Base-by-base conservation (phyloP, 2,113 vertebrate species). In the Salvelinus namaycush region DNA sequence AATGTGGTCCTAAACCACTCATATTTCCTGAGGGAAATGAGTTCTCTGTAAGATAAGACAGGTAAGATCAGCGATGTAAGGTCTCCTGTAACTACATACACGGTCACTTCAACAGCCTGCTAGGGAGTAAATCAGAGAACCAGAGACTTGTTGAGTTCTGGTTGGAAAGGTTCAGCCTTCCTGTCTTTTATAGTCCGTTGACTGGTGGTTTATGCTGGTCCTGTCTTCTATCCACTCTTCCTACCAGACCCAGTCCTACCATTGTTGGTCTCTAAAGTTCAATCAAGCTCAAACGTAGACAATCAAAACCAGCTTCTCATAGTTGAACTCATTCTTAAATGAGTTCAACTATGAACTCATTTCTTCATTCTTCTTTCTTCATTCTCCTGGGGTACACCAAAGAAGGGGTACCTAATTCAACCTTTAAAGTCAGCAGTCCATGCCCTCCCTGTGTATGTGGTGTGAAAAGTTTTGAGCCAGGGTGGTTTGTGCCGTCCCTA, bases 371-470 rank as follows among this genome's bases (percentile, higher is more conserved):
- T 8, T 26, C 26, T 26, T 18, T 67, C 44, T 57, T 34, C n/a
- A 14, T 66, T n/a, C 16, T 8, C 59, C 27, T 7, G 20, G 14
- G 27, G 57, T 51, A n/a, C 48, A 64, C 44, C 18, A 69, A 67
- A 72, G 70, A 68, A 16, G 12, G 39, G 26, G 34, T 16, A 54
- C 34, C 60, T 76, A 59, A 80, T 68, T 80, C 72, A 80, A 68
- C 14, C 16, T 49, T 39, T 57, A 26, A 57, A 68, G 51, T 29
- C 22, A 62, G 68, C 12, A 51, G 66, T 51, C 68, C 49, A 29
- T 67, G 73, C 44, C 22, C 39, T 44, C 39, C 9, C 44, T 14
- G 31, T 71, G 54, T 77, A 66, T 64, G 22, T 8, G 14, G 59
- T 68, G 24, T 71, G 76, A 34, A 70, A 77, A 70, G 70, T 14